Percentiles rank a stretch among this genome's conserved stretches.
Conservation (phyloP, 2,113 vertebrate genomes). For the Carassius carassius region DNA sequence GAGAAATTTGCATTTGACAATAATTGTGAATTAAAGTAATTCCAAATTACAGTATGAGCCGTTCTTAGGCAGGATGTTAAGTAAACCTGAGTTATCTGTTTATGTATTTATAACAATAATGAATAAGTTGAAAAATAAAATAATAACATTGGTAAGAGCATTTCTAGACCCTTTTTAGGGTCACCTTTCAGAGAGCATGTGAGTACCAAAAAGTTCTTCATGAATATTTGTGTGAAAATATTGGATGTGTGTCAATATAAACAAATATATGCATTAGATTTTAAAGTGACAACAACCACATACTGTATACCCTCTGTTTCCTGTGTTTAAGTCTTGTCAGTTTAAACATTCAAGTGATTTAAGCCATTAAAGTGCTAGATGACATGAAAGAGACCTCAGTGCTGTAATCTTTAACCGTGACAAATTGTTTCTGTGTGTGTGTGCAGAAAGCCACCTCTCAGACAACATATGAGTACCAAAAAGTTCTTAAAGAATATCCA, state of each 20-base stretch:
- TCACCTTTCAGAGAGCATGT: neutral
- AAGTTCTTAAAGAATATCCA: neutral
- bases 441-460: neutral
- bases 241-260: neutral
- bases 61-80: neutral
- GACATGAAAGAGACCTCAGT: neutral
- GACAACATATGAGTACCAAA: neutral
- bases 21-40: neutral
- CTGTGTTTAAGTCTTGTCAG: neutral
- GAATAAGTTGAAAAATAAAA: neutral
- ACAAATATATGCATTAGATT: neutral
- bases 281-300: neutral
- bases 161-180: neutral
- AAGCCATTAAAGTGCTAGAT: no score
- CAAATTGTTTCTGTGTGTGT: neutral
- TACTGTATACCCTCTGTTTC: neutral
- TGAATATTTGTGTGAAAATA: neutral
- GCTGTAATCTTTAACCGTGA: neutral
- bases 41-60: neutral
- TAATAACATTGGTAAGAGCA: neutral
- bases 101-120: neutral
- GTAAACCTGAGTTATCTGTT: neutral
- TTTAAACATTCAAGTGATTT: no score
- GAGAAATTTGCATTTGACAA: neutral
- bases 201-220: neutral